Evolutionary conservation across 2,888 invertebrate genomes (phyloP).

Genomic region (Entomobrya multifasciata): DNA sequence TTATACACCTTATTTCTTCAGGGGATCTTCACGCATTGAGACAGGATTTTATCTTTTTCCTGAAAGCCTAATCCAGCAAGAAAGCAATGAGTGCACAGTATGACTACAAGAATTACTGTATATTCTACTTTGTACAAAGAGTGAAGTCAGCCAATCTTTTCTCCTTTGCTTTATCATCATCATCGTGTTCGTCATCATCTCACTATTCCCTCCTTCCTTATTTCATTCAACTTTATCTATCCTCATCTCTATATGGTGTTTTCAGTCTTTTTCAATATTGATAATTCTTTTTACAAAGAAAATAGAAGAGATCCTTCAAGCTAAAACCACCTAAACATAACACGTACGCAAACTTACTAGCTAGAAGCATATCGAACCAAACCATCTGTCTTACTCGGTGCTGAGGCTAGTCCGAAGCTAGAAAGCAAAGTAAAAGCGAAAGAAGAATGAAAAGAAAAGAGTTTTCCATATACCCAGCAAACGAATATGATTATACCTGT

Average conservation of each 20-base stretch:
- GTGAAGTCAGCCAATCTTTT: slow-evolving; percentile 37
- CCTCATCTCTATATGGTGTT: slow-evolving; percentile 1
- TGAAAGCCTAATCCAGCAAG: slow-evolving; percentile 26
- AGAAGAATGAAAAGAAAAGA: slow-evolving; percentile 16
- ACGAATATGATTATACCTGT: slow-evolving; percentile 19
- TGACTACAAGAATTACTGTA: no score
- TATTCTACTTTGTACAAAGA: slow-evolving; percentile 5
- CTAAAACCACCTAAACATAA: slow-evolving; percentile 3
- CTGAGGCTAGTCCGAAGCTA: neutral
- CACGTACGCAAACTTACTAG: slow-evolving; percentile 20
- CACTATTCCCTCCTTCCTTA: slow-evolving; percentile 24
- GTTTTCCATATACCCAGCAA: neutral
- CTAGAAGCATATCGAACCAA: slow-evolving; percentile 17
- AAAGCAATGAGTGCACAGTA: neutral
- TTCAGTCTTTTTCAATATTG: no score
- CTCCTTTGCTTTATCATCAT: slow-evolving; percentile 25
- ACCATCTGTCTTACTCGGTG: slow-evolving; percentile 24
- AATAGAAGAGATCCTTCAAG: neutral
- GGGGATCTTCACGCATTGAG: slow-evolving; percentile 40
- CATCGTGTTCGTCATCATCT: neutral
- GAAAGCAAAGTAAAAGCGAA: slow-evolving; percentile 23
- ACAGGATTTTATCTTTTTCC: slow-evolving; percentile 39
- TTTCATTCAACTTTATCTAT: slow-evolving; percentile 53
- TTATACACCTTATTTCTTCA: slow-evolving; percentile 26
- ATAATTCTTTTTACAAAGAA: neutral